phyloP scores from a whole-genome alignment of 2,888 invertebrate species.

The Anarsia innoxiella region DNA sequence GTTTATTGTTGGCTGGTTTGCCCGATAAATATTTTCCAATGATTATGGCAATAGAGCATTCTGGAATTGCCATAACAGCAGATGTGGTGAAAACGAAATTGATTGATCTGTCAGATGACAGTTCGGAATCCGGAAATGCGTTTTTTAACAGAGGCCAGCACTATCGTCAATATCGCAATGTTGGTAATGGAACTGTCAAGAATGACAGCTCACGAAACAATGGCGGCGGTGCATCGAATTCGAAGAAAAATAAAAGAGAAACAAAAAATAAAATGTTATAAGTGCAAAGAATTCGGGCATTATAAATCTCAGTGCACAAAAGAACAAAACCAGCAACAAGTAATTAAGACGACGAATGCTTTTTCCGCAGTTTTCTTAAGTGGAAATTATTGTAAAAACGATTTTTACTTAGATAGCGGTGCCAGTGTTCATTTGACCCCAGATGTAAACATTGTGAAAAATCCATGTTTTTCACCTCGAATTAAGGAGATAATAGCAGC shows the following conservation, averaged over 20 bases:
- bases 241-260: not conserved
- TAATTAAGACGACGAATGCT: too few relatives aligned
- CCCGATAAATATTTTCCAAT: too few relatives aligned
- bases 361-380: conserved; percentile 15
- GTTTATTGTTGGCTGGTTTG: too few relatives aligned
- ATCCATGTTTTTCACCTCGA: not conserved
- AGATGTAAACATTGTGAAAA: conserved; percentile 13
- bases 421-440: conserved; percentile 19
- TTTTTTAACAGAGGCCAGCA: not conserved
- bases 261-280: conserved; percentile 5
- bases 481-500: conserved; percentile 7
- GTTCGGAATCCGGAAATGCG: not conserved
- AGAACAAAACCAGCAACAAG: not conserved
- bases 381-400: not conserved
- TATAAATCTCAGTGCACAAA: conserved; percentile 9
- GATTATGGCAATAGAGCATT: too few relatives aligned
- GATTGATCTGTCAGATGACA: conserved; percentile 5
- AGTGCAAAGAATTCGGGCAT: conserved; percentile 5
- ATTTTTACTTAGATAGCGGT: conserved; percentile 15
- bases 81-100: conserved; percentile 1
- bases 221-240: not conserved
- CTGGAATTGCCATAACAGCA: not conserved
- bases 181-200: not conserved
- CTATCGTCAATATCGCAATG: not conserved
- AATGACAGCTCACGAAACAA: not conserved